Percentiles rank a stretch among this genome's conserved stretches.
Conservation (phyloP, 2,888 invertebrate species). For the Ashinkailepas kermadecensis region DNA sequence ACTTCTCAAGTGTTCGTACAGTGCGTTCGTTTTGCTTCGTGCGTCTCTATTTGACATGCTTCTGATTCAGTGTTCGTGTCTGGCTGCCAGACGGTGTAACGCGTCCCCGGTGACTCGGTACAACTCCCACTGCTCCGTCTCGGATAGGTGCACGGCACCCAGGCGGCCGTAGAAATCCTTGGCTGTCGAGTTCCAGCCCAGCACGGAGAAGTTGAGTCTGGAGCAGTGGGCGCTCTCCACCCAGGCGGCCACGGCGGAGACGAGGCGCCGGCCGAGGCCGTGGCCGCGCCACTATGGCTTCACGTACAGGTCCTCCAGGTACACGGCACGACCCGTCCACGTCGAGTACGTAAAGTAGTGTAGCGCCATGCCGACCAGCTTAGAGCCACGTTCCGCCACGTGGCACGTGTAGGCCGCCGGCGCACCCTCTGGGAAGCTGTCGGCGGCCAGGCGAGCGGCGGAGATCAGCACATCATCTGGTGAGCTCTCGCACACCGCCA, state of each 20-base stretch:
- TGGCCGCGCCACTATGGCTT: conserved; percentile 53
- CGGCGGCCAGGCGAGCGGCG: conserved; percentile 49
- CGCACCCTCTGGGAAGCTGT: conserved; percentile 55
- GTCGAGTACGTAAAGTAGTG: conserved; percentile 78
- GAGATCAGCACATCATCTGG: conserved; percentile 18
- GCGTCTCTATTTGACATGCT: no score
- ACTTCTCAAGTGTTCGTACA: no score
- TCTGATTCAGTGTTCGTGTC: no score
- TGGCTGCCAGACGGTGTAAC: conserved; percentile 35
- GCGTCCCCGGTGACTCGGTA: conserved; percentile 49
- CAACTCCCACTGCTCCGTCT: conserved; percentile 58
- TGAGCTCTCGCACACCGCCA: conserved; percentile 32
- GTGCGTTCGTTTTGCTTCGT: no score
- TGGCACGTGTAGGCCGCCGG: conserved; percentile 59
- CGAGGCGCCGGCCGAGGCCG: conserved; percentile 58
- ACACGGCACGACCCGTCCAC: conserved; percentile 69
- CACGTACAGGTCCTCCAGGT: conserved; percentile 62
- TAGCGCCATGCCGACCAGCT: conserved; percentile 63
- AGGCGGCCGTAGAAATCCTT: conserved; percentile 59
- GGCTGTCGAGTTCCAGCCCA: conserved; percentile 72
- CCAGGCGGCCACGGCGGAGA: conserved; percentile 52
- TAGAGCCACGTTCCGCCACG: conserved; percentile 53
- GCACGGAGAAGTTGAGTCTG: conserved; percentile 70
- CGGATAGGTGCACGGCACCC: conserved; percentile 59
- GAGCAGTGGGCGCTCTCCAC: conserved; percentile 46